Evolutionary conservation across 1,140 invertebrate genomes (phyloP), one percentile per base, ranked within the genome.

Genomic region (Pseudomyrmex pallidus): DNA sequence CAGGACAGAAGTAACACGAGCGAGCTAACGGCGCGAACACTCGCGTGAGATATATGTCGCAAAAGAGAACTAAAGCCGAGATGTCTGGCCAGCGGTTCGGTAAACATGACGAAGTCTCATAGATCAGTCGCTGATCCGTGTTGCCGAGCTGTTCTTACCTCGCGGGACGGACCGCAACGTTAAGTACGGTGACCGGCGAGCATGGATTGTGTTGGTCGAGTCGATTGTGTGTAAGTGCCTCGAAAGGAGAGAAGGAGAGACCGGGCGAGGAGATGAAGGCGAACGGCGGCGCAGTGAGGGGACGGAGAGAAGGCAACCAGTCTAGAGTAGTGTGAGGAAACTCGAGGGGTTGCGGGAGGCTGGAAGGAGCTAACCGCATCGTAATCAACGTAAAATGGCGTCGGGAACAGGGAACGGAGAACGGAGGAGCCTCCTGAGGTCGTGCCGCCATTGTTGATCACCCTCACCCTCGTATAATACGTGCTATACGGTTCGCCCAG

Each of bases 321-420:
- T 62, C 77, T 44, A 35, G 78, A 86, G 80, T 70, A 61, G 76
- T 72, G 73, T 61, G 70, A 68, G 70, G 56, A 15, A 35, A 70
- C 52, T 82, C 76, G 72, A 70, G 82, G 84, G 72, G 67, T 57
- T 64, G 83, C 82, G 74, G 83, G 82, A 89, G 89, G 86, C 72
- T 91, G 88, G 90, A 92, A 93, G 90, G 90, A 93, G 91, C 90
- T 92, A 93, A 93, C 92, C 93, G 88, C 92, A 93, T 91, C 88
- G 90, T 93, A 94, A 93, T 94, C 92, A 93, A 94, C 90, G 90
- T 92, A 92, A 94, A 94, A 93, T 93, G 92, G 92, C 92, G 92
- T 83, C 92, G 86, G 84, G 78, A 91, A 92, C 90, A 89, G 87
- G 88, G 89, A 90, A 89, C 90, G 82, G 85, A 86, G 82, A 84